phyloP scores from a whole-genome alignment of 2,888 invertebrate genomes.

The Oxytorus armatus region DNA sequence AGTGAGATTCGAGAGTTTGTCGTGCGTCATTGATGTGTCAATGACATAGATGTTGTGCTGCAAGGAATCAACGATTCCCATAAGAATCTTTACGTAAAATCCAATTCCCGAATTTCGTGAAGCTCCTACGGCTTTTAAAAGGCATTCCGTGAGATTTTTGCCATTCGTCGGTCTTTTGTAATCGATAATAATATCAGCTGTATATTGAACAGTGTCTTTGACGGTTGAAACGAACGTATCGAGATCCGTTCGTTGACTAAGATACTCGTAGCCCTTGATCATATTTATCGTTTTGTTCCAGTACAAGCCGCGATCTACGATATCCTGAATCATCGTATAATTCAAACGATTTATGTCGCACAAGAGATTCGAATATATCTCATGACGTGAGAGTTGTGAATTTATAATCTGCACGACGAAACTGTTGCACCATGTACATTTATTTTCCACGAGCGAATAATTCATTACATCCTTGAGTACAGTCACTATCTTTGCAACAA shows the following conservation, averaged over 20 bases:
- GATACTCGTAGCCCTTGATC: constrained; percentile 74
- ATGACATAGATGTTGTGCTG: constrained; percentile 74
- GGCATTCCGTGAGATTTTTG: constrained; percentile 71
- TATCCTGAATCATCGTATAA: constrained; percentile 82
- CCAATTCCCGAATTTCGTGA: constrained; percentile 75
- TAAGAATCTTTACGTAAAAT: constrained; percentile 74
- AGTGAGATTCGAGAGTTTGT: constrained; percentile 71
- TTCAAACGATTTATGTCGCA: constrained; percentile 85
- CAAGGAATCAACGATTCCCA: constrained; percentile 73
- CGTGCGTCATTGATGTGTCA: constrained; percentile 74
- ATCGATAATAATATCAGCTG: constrained; percentile 77
- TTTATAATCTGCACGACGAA: constrained; percentile 86
- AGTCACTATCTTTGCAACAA: constrained; percentile 71
- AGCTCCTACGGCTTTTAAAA: constrained; percentile 73
- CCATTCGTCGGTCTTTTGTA: constrained; percentile 74
- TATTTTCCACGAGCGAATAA: constrained; percentile 76
- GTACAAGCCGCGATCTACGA: constrained; percentile 85
- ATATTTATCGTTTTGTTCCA: constrained; percentile 87
- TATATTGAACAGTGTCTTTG: constrained; percentile 73
- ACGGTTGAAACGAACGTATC: constrained; percentile 71
- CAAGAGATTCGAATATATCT: constrained; percentile 85
- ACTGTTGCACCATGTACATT: constrained; percentile 85
- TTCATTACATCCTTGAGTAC: constrained; percentile 70
- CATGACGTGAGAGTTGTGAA: constrained; percentile 86
- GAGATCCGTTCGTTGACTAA: constrained; percentile 72